Evolutionary conservation across 2,797 vertebrate genomes (phyloP).

Genomic region (Clamator glandarius): DNA sequence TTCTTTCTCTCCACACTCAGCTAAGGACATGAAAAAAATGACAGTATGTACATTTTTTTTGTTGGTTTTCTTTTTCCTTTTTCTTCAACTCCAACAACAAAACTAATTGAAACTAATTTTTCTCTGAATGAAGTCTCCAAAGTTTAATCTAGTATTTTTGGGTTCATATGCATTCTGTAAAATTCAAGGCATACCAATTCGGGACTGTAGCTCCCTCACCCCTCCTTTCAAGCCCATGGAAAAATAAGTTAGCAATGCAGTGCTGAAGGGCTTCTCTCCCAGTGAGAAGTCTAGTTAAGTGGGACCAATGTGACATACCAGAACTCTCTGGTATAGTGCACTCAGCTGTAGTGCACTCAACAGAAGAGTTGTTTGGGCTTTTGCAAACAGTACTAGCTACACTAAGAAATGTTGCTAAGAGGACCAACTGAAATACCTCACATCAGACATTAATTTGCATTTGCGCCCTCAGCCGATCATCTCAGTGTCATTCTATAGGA

Average conservation of each 20-base stretch:
- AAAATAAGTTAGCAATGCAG: neutral
- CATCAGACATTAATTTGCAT: neutral
- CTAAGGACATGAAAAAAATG: neutral
- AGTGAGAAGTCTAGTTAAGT: neutral
- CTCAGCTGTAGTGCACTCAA: neutral
- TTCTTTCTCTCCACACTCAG: neutral
- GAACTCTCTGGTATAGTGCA: neutral
- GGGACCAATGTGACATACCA: neutral
- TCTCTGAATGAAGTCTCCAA: neutral
- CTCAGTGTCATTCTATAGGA: neutral
- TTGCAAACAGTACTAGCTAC: neutral
- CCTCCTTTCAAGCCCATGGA: neutral
- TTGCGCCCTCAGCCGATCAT: neutral
- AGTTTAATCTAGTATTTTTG: neutral
- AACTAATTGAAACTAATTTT: neutral
- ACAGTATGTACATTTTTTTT: neutral
- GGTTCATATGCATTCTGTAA: neutral
- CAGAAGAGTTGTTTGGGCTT: neutral
- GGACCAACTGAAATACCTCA: neutral
- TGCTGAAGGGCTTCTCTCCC: neutral
- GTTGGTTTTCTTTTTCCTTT: neutral
- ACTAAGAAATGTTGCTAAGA: neutral
- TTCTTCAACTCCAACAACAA: neutral
- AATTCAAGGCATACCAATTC: neutral
- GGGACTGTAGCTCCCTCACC: neutral